Evolutionary conservation across 1,140 invertebrate species (phyloP), one percentile per base, ranked within the genome.

Genomic region (Tribolium castaneum): DNA sequence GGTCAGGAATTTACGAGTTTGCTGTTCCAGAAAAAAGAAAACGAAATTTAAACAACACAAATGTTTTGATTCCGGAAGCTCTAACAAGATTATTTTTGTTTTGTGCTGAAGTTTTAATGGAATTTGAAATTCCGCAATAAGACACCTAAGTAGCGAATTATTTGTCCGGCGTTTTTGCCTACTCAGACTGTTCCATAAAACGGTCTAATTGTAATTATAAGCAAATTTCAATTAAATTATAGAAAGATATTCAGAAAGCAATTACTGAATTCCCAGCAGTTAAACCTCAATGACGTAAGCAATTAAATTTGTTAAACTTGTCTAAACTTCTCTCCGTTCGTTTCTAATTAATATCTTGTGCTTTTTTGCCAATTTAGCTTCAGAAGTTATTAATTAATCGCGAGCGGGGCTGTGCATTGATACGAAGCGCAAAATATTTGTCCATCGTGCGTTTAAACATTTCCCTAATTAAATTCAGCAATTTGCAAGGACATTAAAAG

Each of bases 291-390:
- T 75, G 73, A 75, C 73, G 56, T 75, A 54, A 75, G 73, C 73
- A 75, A 75, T 75, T 75, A 75, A 75, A 75, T 75, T 75, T 75
- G 73, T 75, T 75, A 75, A 75, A 75, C 12, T 75, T 75, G 59
- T 66, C 59, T 30, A 12, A 66, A 66, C 25, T 66, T 66, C 59
- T 35, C 25, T 35, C 59, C 13, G 25, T 66, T 35, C 59, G 59
- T 35, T 35, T 66, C 59, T 66, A 66, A 66, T 66, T 66, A 66
- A 66, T 66, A 66, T 66, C 59, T 66, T 66, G 25, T 35, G 59
- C 59, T 66, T 66, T 66, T 66, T 66, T 66, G 59, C 59, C 25
- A 66, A 35, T 66, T 34, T 14, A 14, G 56, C 22, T 62, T 25
- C 16, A 22, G 59, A 66, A 66, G 34, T 66, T 66, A 66, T 66